Evolutionary conservation across 1,140 invertebrate genomes (phyloP).

Genomic region (Meteorus sp.): DNA sequence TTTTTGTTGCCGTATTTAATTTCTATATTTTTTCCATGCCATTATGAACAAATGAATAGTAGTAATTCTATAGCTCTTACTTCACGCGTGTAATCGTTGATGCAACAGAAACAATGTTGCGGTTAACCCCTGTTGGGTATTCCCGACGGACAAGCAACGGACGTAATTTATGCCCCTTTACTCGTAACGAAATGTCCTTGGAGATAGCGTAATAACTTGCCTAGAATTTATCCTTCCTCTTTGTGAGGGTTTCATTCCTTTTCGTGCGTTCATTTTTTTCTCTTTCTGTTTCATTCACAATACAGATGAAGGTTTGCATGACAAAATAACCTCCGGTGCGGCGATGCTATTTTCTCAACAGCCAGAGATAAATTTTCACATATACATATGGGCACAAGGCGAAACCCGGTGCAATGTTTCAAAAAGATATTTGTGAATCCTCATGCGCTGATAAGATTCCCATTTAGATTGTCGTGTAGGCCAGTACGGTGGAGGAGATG

Average conservation of each 20-base stretch:
- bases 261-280: not conserved
- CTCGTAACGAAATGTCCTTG: conserved; percentile 6
- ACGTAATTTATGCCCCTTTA: conserved; percentile 13
- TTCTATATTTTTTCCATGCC: no score
- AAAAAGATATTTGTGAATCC: conserved; percentile 35
- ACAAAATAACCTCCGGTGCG: conserved; percentile 24
- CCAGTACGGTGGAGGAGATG: conserved; percentile 15
- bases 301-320: conserved; percentile 11
- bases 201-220: conserved; percentile 19
- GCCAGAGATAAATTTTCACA: conserved; percentile 27
- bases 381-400: no score
- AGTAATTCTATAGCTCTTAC: no score
- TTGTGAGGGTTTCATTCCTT: not conserved
- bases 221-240: conserved; percentile 15
- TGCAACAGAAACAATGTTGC: no score
- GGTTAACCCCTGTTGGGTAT: not conserved
- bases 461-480: conserved; percentile 32
- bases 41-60: no score
- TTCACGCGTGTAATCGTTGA: no score
- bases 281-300: no score
- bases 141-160: not conserved
- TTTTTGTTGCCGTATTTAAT: no score
- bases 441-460: conserved; percentile 34
- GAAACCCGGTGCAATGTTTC: conserved; percentile 27
- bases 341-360: conserved; percentile 29